Conservation (phyloP, 2,113 vertebrate species). For the Brevimyrus niger region DNA sequence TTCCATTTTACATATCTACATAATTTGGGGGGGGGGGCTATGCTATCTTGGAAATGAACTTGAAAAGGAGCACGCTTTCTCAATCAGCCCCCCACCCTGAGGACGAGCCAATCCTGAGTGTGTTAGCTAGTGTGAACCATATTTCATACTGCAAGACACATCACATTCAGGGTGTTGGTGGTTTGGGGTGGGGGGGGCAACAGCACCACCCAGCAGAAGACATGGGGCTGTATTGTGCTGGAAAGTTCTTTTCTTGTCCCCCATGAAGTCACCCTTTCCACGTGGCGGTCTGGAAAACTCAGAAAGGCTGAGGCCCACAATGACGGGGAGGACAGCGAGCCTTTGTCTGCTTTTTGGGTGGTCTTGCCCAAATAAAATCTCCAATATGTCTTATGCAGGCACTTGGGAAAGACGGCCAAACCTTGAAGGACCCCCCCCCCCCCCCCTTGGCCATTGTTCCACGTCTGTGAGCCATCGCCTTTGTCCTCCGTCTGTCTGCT, state of each 20-base stretch:
- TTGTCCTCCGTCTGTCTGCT: conserved; percentile 2
- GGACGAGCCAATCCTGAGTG: conserved; percentile 18
- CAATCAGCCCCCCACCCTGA: conserved; percentile 7
- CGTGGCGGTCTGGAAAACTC: background rate
- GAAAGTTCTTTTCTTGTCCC: background rate
- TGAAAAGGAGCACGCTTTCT: conserved; percentile 21
- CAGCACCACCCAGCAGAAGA: background rate
- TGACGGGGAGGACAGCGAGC: background rate
- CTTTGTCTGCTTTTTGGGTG: background rate
- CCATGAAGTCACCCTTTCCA: background rate
- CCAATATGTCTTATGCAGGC: background rate
- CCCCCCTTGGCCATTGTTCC: background rate
- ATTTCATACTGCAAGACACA: conserved; percentile 26
- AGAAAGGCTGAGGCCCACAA: background rate
- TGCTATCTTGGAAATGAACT: conserved; percentile 33
- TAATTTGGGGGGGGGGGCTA: conserved; percentile 28
- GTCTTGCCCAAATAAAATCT: background rate
- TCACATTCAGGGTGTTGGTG: background rate
- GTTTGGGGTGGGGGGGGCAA: background rate
- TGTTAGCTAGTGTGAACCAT: conserved; percentile 14
- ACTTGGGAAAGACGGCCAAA: background rate
- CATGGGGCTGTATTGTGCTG: background rate
- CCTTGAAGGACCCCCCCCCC: background rate
- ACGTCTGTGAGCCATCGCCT: background rate
- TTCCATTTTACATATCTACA: conserved; percentile 13